phyloP scores from a whole-genome alignment of 2,797 vertebrate species.

The Lepidocolaptes lacrymiger region DNA sequence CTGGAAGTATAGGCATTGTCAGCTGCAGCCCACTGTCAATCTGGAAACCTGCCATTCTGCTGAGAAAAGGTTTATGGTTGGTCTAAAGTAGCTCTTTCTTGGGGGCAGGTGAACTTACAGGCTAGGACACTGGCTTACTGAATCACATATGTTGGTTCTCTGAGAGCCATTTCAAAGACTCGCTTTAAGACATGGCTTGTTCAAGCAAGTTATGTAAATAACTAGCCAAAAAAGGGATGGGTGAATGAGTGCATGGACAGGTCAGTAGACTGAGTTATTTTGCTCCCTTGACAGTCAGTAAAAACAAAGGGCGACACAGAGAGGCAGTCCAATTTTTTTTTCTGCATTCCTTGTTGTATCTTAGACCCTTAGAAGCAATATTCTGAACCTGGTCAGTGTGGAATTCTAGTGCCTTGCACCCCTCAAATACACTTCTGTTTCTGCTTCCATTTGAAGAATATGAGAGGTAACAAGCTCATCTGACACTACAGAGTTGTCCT shows the following conservation, averaged over 20 bases:
- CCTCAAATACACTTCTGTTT: neutral
- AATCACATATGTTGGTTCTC: neutral
- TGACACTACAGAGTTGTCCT: neutral
- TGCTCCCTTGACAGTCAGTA: neutral
- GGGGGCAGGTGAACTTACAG: neutral
- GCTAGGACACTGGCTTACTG: neutral
- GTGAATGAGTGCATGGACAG: neutral
- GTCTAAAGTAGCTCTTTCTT: conserved; percentile 19
- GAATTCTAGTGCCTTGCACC: neutral
- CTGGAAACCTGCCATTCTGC: conserved; percentile 57
- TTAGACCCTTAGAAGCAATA: neutral
- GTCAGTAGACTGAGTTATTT: neutral
- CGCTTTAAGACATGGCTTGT: conserved; percentile 5
- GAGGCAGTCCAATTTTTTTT: neutral
- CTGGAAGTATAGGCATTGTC: conserved; percentile 25
- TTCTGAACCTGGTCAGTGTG: neutral
- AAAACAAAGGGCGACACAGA: neutral
- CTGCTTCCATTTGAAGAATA: neutral
- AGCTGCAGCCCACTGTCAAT: conserved; percentile 47
- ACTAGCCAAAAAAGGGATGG: neutral
- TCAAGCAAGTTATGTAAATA: conserved; percentile 57
- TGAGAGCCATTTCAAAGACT: neutral
- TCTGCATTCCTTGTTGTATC: neutral
- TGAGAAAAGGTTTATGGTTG: conserved; percentile 39
- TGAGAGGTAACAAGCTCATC: neutral